phyloP scores from a whole-genome alignment of 2,797 vertebrate genomes.

The Staurois parvus region DNA sequence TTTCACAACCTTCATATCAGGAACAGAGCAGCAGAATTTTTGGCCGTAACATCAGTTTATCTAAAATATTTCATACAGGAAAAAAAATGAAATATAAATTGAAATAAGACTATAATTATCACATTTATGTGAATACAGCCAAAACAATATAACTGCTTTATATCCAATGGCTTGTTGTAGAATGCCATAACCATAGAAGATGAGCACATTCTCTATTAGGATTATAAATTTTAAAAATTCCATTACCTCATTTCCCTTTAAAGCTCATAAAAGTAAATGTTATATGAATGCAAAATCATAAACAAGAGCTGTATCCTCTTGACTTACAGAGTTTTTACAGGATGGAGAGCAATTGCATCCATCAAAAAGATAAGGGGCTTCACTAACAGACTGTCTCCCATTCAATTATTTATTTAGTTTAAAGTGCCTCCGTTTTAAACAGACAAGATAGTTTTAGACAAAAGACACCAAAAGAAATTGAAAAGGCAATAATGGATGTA shows the following conservation, averaged over 20 bases:
- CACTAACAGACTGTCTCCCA: conserved; percentile 60
- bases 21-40: too few relatives aligned
- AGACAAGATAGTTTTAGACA: conserved; percentile 66
- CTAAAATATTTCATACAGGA: too few relatives aligned
- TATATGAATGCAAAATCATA: conserved; percentile 5
- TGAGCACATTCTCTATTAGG: not conserved
- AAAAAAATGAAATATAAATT: too few relatives aligned
- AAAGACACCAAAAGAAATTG: conserved; percentile 69
- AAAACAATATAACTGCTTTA: not conserved
- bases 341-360: conserved; percentile 42
- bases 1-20: too few relatives aligned
- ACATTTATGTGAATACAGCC: too few relatives aligned
- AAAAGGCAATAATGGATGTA: conserved; percentile 68
- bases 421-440: conserved; percentile 64
- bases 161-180: not conserved
- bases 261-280: conserved; percentile 30
- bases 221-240: conserved; percentile 13
- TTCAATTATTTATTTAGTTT: conserved; percentile 64
- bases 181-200: not conserved
- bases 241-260: conserved; percentile 23
- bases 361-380: conserved; percentile 53
- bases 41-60: too few relatives aligned
- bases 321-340: conserved; percentile 60
- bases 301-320: conserved; percentile 50
- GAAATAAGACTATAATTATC: too few relatives aligned